A percentile compares a stretch with the other conserved stretches of the same genome.
Evolutionary conservation across 2,797 vertebrate species (phyloP).

Genomic region (Acanthiza pusilla): DNA sequence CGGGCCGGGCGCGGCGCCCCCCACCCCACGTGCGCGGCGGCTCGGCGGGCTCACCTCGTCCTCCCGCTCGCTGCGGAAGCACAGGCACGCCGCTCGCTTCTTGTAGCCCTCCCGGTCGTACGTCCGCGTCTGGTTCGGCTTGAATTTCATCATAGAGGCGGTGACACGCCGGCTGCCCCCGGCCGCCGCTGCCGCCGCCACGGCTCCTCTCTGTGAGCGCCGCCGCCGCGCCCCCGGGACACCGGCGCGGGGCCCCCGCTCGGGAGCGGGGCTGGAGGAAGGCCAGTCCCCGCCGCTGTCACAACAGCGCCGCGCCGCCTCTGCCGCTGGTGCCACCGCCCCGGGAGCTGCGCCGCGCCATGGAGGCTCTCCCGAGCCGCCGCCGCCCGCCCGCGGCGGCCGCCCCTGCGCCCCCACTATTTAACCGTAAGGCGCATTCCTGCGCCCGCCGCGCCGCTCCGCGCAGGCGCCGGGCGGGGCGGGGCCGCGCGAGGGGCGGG

Average conservation of each 20-base stretch:
- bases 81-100: constrained; percentile 97
- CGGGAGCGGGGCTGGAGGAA: neutral
- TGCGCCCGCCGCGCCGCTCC: constrained; percentile 4
- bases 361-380: constrained; percentile 56
- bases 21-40: neutral
- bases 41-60: constrained; percentile 84
- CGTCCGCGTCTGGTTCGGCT: constrained; percentile 98
- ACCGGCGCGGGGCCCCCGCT: neutral
- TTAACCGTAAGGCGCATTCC: constrained; percentile 61
- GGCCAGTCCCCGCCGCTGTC: neutral
- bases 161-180: neutral
- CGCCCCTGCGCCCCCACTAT: constrained; percentile 40
- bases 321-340: neutral
- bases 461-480: constrained; percentile 49
- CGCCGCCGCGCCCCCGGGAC: neutral
- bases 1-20: neutral
- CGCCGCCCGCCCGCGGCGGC: constrained; percentile 74
- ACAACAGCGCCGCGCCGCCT: neutral
- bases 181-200: neutral
- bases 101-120: constrained; percentile 98
- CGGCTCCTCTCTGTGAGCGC: neutral
- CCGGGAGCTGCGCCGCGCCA: neutral
- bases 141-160: constrained; percentile 91
- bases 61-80: constrained; percentile 93
- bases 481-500: neutral